These are phyloP conservation scores for Anomalospiza imberbis DNA, from an alignment of 2,797 vertebrate species.

Conservation along the genomic window DNA sequence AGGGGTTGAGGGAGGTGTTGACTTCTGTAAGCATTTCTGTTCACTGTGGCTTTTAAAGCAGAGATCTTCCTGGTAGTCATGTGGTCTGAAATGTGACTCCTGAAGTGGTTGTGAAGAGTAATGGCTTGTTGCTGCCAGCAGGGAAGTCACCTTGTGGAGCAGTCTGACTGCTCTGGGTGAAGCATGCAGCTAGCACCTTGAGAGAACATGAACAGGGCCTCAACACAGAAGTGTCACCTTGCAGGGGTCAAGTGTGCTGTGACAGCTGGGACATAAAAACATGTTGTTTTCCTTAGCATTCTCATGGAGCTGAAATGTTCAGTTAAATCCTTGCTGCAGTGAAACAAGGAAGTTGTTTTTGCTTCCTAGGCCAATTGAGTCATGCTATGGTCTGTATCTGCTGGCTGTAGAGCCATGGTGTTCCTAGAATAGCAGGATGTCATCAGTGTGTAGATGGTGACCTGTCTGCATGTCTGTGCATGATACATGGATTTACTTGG, in stretches of 20 bases:
- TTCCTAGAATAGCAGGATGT: slow-evolving; percentile 37
- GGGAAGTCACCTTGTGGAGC: slow-evolving; percentile 15
- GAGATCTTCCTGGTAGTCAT: not conserved
- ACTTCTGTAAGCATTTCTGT: not conserved
- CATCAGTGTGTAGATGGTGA: not conserved
- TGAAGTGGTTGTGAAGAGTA: not conserved
- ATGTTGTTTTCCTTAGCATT: not conserved
- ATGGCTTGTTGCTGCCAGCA: not conserved
- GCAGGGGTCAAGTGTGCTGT: not conserved
- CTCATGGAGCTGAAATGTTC: not conserved
- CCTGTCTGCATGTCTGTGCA: not conserved
- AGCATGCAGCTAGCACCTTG: not conserved
- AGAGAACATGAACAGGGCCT: not conserved
- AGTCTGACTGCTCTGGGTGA: not conserved
- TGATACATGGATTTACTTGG: not conserved
- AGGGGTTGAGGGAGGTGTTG: not conserved
- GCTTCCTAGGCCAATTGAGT: not conserved
- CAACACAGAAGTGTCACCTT: not conserved
- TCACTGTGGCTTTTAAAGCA: not conserved
- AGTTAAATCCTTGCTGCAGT: not conserved
- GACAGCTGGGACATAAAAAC: not conserved
- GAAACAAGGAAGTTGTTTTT: not conserved
- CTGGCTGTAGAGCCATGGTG: not conserved
- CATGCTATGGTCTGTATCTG: not conserved
- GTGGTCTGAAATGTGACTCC: slow-evolving; percentile 17